Base-by-base conservation (phyloP, 1,140 invertebrate genomes). In the Dryas iulia region DNA sequence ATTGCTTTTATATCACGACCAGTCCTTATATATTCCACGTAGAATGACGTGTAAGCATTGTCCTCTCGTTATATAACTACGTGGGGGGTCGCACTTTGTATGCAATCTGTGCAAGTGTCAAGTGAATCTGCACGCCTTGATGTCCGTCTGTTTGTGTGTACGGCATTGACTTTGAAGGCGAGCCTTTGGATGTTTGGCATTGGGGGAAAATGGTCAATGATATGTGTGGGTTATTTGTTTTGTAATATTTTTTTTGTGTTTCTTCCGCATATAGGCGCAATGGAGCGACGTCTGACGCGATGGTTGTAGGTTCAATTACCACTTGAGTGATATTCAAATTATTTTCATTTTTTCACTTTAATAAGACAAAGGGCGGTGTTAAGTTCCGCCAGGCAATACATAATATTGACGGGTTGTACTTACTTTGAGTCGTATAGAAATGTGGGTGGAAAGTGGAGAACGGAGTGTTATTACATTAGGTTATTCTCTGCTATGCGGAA, bases 41-140 rank as follows among this genome's bases (percentile, higher is more conserved):
- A 21, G 10, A 8, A 28, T 63, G 61, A 63, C 61, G 61, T 33
- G 12, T 8, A 63, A 10, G 61, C 39, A 63, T 63, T 63, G 61
- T 63, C 14, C 56, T 30, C 12, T 53, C 26, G 33, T 63, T 63
- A 56, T 33, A 26, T 63, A 56, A 63, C 52, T 52, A 24, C 61
- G 30, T 63, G 61, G 47, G 61, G 18, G 61, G 61, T 26, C 61
- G 47, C 52, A 23, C 47, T 63, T 63, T 35, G 61, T 63, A 63
- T 63, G 52, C 60, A 30, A 62, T 8, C n/a, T 14, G 39, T 47
- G 39, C 39, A 47, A 2, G 39, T 47, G 39, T 47, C 39, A 21
- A 47, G 39, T 47, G 39, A 47, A 47, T 21, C 21, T 47, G 6
- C 18, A 18, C 39, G 18, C 39, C 18, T 47, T 21, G 39, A 47